Conservation (phyloP, 2,888 invertebrate species). For the Acronicta leporina region DNA sequence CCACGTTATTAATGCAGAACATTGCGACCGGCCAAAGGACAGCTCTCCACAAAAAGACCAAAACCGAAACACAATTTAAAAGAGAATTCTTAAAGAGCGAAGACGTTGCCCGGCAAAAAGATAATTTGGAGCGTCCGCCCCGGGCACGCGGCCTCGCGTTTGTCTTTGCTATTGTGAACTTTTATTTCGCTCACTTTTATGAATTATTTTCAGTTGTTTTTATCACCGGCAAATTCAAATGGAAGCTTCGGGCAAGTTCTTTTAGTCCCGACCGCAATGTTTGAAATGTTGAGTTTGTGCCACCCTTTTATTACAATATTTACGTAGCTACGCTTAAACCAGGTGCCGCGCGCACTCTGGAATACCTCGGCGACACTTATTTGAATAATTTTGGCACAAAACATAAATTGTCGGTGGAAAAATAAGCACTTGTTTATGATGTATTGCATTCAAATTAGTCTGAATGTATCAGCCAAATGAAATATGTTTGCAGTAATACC, state of each 20-base stretch:
- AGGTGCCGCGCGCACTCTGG: conserved; percentile 8
- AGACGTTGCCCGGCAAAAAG: conserved; percentile 82
- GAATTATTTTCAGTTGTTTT: conserved; percentile 87
- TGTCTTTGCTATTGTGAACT: conserved; percentile 88
- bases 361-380: conserved; percentile 35
- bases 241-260: conserved; percentile 66
- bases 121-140: conserved; percentile 81
- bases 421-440: conserved; percentile 37
- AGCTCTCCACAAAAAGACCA: conserved; percentile 78
- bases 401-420: conserved; percentile 26
- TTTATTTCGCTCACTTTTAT: conserved; percentile 85
- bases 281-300: conserved; percentile 46
- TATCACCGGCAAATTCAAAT: conserved; percentile 80
- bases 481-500: conserved; percentile 45
- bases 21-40: conserved; percentile 80
- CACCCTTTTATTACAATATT: conserved; percentile 47
- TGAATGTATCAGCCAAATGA: conserved; percentile 31
- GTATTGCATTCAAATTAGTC: conserved; percentile 42
- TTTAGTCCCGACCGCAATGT: conserved; percentile 47
- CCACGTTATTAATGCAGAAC: conserved; percentile 80
- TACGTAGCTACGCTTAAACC: conserved; percentile 25
- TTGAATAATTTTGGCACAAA: conserved; percentile 46
- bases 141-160: conserved; percentile 68
- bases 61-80: conserved; percentile 87
- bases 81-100: conserved; percentile 87